These are phyloP conservation scores for Huso huso DNA, from an alignment of 2,797 vertebrate species.

Conservation along the genomic window DNA sequence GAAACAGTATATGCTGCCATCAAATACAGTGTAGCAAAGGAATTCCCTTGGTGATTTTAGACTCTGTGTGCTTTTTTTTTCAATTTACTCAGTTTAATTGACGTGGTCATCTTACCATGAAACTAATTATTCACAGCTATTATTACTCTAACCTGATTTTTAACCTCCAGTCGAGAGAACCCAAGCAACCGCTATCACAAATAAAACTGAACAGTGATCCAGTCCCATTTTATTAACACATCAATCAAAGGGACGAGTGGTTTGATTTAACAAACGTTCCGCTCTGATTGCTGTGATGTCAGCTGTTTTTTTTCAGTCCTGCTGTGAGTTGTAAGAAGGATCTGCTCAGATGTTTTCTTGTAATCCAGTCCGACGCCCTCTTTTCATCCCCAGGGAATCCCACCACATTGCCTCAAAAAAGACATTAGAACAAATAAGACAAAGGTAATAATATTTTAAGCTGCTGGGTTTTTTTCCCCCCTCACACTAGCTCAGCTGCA, in stretches of 20 bases:
- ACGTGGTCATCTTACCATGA: background rate
- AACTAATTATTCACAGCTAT: conserved; percentile 11
- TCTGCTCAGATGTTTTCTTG: background rate
- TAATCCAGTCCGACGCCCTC: too few species aligned
- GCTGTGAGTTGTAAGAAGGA: background rate
- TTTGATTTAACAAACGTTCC: conserved; percentile 8
- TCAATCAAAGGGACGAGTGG: conserved; percentile 14
- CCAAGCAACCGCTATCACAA: conserved; percentile 3
- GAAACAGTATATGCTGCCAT: too few species aligned
- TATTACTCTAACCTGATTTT: conserved; percentile 8
- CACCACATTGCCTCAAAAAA: too few species aligned
- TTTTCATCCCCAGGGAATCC: too few species aligned
- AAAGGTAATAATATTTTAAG: too few species aligned
- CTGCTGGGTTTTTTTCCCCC: too few species aligned
- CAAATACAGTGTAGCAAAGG: too few species aligned
- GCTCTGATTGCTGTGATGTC: conserved; percentile 7
- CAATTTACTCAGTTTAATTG: background rate
- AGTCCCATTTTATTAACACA: conserved; percentile 4
- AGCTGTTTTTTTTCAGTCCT: background rate
- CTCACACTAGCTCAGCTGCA: too few species aligned
- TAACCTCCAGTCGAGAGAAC: conserved; percentile 2
- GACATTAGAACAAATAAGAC: too few species aligned
- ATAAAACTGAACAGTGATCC: conserved; percentile 9
- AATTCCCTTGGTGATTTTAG: too few species aligned
- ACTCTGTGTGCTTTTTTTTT: background rate